Conservation (phyloP, 2,113 vertebrate species). For the Nothoprocta pentlandii region DNA sequence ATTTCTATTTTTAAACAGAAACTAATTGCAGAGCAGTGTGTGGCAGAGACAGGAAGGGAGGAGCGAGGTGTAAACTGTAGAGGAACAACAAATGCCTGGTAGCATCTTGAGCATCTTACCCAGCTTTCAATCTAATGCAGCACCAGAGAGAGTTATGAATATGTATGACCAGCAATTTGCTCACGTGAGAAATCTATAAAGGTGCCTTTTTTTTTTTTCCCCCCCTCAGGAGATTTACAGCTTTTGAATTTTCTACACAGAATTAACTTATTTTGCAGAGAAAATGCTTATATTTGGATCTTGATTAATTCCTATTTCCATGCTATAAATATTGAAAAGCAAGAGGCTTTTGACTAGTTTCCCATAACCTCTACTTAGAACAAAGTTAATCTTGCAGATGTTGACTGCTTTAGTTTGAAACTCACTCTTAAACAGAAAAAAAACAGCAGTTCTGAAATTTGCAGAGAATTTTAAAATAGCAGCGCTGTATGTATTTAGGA, state of each 20-base stretch:
- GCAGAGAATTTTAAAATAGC: background rate
- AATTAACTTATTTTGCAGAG: constrained; percentile 67
- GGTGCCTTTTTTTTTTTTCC: constrained; percentile 37
- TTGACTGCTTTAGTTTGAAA: background rate
- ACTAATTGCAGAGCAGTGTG: constrained; percentile 26
- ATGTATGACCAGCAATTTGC: constrained; percentile 69
- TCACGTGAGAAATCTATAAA: constrained; percentile 67
- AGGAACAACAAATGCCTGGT: constrained; percentile 42
- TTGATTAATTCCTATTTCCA: constrained; percentile 57
- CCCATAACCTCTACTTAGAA: background rate
- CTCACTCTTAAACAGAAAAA: background rate
- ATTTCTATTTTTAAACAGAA: constrained; percentile 54
- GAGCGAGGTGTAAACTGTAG: constrained; percentile 36
- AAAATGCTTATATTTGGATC: constrained; percentile 58
- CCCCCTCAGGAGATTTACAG: constrained; percentile 17
- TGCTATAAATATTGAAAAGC: constrained; percentile 72
- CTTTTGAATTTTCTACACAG: constrained; percentile 63
- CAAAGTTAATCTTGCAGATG: constrained; percentile 52
- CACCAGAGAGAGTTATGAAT: constrained; percentile 58
- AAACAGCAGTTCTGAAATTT: background rate
- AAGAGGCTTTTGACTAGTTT: constrained; percentile 42
- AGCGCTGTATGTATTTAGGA: background rate
- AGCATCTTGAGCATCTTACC: constrained; percentile 51
- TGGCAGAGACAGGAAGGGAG: background rate
- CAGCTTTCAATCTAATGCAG: constrained; percentile 60